A percentile compares a stretch with the other conserved stretches of the same genome.
phyloP scores from a whole-genome alignment of 35 echinoderm and acorn worm species.

The Ptychodera flava region DNA sequence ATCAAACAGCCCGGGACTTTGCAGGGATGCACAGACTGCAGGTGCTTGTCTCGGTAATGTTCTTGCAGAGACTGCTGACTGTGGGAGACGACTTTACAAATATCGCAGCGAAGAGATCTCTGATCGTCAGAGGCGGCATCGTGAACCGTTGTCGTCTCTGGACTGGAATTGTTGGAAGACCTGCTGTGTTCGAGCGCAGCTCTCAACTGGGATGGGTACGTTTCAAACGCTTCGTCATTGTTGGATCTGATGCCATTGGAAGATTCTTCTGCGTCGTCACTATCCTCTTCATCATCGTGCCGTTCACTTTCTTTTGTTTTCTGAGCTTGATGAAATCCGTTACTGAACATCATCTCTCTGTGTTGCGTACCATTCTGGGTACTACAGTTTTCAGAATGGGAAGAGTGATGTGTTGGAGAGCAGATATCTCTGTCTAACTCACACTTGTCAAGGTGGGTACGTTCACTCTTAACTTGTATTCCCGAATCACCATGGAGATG shows the following conservation, averaged over 20 bases:
- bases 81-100: conserved; percentile 28
- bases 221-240: background rate
- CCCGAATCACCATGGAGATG: too few relatives aligned
- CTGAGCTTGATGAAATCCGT: too few relatives aligned
- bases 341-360: too few relatives aligned
- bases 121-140: background rate
- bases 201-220: background rate
- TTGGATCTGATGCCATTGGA: background rate
- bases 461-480: too few relatives aligned
- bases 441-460: too few relatives aligned
- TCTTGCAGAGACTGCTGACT: conserved; percentile 21
- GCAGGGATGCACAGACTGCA: conserved; percentile 31
- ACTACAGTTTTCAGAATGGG: too few relatives aligned
- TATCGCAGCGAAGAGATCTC: conserved; percentile 19
- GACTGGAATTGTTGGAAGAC: background rate
- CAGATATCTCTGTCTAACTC: too few relatives aligned
- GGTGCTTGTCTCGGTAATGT: conserved; percentile 37
- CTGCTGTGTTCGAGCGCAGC: background rate
- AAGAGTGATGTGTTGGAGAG: too few relatives aligned
- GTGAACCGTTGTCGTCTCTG: background rate
- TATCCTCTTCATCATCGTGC: too few relatives aligned
- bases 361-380: too few relatives aligned
- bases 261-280: too few relatives aligned
- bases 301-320: too few relatives aligned
- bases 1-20: conserved; percentile 28